Percentiles rank a stretch among this genome's conserved stretches.
These are phyloP conservation scores for Pontoporia blainvillei DNA, from an alignment of 2,113 vertebrate genomes.

Conservation along the genomic window DNA sequence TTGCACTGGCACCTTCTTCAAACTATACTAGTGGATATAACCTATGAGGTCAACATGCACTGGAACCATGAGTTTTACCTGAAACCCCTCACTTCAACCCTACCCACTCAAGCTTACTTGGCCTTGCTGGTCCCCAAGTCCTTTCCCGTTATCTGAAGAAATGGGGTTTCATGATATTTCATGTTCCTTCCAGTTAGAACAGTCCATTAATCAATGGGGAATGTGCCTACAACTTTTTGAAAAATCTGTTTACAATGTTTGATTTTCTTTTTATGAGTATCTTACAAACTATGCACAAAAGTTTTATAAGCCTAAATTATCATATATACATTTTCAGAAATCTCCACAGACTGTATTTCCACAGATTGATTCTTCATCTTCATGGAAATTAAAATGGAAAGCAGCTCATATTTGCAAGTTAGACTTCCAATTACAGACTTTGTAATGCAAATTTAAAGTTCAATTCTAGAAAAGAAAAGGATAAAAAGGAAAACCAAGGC, in stretches of 20 bases:
- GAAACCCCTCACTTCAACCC: not conserved
- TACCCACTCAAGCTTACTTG: not conserved
- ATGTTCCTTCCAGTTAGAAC: not conserved
- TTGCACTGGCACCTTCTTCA: not conserved
- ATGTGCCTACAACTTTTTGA: not conserved
- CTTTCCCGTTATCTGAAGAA: not conserved
- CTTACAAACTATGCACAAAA: conserved; percentile 4
- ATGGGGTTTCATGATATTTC: not conserved
- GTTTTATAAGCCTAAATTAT: conserved; percentile 8
- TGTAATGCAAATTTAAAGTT: conserved; percentile 56
- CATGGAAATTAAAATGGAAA: conserved; percentile 42
- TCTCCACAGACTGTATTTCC: not conserved
- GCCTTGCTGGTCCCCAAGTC: not conserved
- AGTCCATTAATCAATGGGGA: not conserved
- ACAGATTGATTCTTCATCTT: conserved; percentile 42
- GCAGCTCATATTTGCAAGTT: conserved; percentile 41
- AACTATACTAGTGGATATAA: too few species aligned
- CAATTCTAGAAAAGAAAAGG: not conserved
- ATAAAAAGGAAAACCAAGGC: not conserved
- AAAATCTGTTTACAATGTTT: not conserved
- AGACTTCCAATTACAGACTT: conserved; percentile 42
- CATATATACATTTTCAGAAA: not conserved
- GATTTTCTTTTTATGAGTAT: not conserved
- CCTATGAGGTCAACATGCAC: not conserved
- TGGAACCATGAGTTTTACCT: not conserved